Base-by-base conservation (phyloP, 1,140 invertebrate genomes). In the Eufriesea mexicana region DNA sequence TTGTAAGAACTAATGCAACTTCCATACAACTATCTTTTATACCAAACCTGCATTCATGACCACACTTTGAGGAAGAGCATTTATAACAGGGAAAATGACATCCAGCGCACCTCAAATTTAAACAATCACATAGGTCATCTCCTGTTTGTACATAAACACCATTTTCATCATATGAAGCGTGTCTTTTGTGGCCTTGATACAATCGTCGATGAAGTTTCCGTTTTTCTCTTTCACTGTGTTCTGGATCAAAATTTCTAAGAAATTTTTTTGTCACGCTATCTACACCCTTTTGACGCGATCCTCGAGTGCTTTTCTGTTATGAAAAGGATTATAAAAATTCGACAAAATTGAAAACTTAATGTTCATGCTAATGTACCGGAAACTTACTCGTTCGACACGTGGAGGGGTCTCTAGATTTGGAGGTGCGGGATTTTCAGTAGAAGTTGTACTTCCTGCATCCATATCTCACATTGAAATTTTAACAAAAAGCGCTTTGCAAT, bases 71-170 rank as follows among this genome's bases (percentile, higher is more conserved):
- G 0, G 96, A 96, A 16, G 80, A 85, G 88, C 97, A 98, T 93
- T 97, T 97, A 2, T 94, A 89, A 91, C 97, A 98, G 2, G 96
- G 96, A 91, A 97, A 97, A 91, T 97, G 97, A 93, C 97, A 98
- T 2, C 97, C 97, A 5, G 95, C 93, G 89, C 97, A 98, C 12
- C 94, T 93, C 64, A 94, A 91, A 75, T 96, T 95, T 35, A 98
- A 92, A 90, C 97, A 98, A 92, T 98, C 97, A 90, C 97, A 98
- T 2, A 98, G 84, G 93, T 98, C 96, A 68, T 94, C 92, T 10
- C 96, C 95, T 45, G 95, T 95, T 61, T 76, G 95, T 47, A 86
- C 94, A 79, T 73, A 93, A 62, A 84, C 94, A 84, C 91, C 94
- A 84, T 84, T 94, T 86, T 94, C 93, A 35, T 94, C 91, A 64